These are phyloP conservation scores for Acromyrmex charruanus DNA, from an alignment of 1,140 invertebrate genomes.

Conservation along the genomic window DNA sequence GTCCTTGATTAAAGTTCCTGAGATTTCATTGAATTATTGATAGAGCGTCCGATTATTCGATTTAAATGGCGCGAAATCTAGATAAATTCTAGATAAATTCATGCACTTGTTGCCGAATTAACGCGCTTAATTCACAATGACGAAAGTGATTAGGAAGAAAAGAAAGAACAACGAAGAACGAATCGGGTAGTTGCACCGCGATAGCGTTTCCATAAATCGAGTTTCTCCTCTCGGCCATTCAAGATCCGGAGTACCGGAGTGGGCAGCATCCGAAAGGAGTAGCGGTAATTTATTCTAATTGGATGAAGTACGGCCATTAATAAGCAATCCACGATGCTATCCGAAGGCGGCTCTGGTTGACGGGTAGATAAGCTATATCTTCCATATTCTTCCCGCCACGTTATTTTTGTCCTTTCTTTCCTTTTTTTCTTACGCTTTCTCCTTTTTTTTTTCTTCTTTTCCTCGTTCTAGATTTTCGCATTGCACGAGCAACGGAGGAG, in stretches of 20 bases:
- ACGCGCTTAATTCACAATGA: slow-evolving; percentile 43
- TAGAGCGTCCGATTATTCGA: background rate
- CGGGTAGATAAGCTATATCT: slow-evolving; percentile 43
- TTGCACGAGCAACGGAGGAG: slow-evolving; percentile 20
- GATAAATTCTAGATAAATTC: slow-evolving; percentile 18
- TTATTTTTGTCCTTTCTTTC: slow-evolving; percentile 22
- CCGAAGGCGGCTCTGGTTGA: slow-evolving; percentile 35
- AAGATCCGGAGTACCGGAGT: background rate
- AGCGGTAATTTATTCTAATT: slow-evolving; percentile 84
- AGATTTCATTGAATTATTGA: slow-evolving; percentile 17
- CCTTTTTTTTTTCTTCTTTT: slow-evolving; percentile 45
- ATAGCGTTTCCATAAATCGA: slow-evolving; percentile 45
- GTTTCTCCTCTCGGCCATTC: background rate
- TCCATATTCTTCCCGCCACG: slow-evolving; percentile 39
- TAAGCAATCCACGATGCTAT: slow-evolving; percentile 80
- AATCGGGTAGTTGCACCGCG: slow-evolving; percentile 4
- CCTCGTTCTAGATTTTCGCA: slow-evolving; percentile 58
- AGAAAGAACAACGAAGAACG: slow-evolving; percentile 16
- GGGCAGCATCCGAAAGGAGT: slow-evolving; percentile 35
- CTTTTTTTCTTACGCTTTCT: slow-evolving; percentile 24
- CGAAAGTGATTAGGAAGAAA: background rate
- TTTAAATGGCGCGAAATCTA: slow-evolving; percentile 2
- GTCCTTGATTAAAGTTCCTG: background rate
- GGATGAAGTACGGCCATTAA: slow-evolving; percentile 82
- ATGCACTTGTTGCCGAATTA: slow-evolving; percentile 48